Conservation (phyloP, 1,140 invertebrate genomes). For the Streblospio benedicti region DNA sequence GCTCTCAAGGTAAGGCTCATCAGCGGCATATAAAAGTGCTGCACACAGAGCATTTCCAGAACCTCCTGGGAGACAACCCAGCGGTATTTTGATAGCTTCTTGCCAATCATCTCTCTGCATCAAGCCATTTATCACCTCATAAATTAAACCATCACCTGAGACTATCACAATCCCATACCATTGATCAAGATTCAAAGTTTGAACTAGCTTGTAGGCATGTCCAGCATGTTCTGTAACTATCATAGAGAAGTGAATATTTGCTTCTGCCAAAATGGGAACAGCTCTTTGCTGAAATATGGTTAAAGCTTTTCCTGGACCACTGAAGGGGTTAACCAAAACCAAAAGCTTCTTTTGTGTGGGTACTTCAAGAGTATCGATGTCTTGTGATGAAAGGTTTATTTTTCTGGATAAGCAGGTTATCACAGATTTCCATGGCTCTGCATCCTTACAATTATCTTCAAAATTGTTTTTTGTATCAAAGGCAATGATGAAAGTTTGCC, state of each 20-base stretch:
- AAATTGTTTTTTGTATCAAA: conserved; percentile 70
- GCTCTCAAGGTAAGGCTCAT: conserved; percentile 72
- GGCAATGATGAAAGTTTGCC: conserved; percentile 68
- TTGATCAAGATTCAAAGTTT: conserved; percentile 60
- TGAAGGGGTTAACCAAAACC: conserved; percentile 85
- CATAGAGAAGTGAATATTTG: conserved; percentile 74
- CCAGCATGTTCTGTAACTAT: conserved; percentile 76
- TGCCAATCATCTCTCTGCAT: conserved; percentile 79
- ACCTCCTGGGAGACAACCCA: conserved; percentile 85
- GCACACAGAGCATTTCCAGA: conserved; percentile 90
- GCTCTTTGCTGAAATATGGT: conserved; percentile 77
- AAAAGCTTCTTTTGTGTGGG: too few relatives aligned
- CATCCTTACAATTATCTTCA: conserved; percentile 73
- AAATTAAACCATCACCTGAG: conserved; percentile 88
- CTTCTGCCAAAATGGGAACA: conserved; percentile 73
- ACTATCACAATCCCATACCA: conserved; percentile 71
- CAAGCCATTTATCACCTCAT: conserved; percentile 85
- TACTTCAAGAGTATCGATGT: too few relatives aligned
- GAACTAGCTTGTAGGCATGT: conserved; percentile 74
- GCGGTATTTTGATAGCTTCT: conserved; percentile 63
- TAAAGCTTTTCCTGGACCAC: conserved; percentile 74
- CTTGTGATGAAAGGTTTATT: conserved; percentile 22
- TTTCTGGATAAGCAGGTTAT: background rate
- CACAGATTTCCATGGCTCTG: conserved; percentile 69
- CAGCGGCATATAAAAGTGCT: conserved; percentile 56